These are phyloP conservation scores for Microcebus jonahi DNA, from an alignment of 2,113 vertebrate species.

Conservation along the genomic window DNA sequence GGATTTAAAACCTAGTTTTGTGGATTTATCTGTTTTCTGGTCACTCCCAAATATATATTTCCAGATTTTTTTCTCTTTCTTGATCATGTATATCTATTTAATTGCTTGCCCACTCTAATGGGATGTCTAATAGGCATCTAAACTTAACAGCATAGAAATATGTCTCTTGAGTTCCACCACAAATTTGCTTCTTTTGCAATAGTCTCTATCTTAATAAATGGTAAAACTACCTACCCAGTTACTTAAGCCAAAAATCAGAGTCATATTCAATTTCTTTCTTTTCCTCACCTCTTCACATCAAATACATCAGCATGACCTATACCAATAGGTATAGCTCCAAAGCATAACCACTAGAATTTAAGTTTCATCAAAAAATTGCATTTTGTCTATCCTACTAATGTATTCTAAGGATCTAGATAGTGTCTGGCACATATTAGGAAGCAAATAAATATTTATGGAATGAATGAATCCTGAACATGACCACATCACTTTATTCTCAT, in stretches of 20 bases:
- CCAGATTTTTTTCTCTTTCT: not conserved
- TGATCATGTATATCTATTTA: not conserved
- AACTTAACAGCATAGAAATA: slow-evolving; percentile 13
- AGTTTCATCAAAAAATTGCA: not conserved
- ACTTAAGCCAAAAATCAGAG: not conserved
- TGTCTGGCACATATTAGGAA: not conserved
- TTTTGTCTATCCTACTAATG: not conserved
- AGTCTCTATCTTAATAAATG: not conserved
- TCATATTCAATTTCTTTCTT: not conserved
- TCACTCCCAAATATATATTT: not conserved
- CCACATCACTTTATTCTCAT: not conserved
- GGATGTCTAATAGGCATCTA: not conserved
- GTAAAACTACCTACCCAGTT: not conserved
- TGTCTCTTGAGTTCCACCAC: not conserved
- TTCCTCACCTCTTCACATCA: not conserved
- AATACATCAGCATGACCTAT: not conserved
- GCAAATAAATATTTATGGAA: not conserved
- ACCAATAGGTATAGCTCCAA: not conserved
- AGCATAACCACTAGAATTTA: not conserved
- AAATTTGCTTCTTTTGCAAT: not conserved
- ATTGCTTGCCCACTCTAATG: not conserved
- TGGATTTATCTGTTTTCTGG: not conserved
- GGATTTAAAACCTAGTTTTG: not conserved
- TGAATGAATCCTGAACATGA: slow-evolving; percentile 2
- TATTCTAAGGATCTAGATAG: not conserved